Conservation (phyloP, 2,888 invertebrate genomes). For the Odontocolon sp. region DNA sequence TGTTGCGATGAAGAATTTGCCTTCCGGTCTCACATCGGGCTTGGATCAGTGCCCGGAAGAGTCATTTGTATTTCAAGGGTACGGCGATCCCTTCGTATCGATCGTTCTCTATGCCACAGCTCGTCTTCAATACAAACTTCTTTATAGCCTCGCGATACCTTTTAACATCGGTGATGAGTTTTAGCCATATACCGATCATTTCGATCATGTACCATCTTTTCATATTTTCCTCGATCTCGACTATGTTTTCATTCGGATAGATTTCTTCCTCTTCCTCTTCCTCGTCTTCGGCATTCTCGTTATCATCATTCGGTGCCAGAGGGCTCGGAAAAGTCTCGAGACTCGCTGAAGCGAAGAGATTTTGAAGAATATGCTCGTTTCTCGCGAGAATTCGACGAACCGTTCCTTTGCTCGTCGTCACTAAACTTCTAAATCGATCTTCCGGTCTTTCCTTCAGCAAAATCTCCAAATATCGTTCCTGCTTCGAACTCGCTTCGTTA, state of each 20-base stretch:
- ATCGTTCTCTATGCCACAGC: slow-evolving; percentile 64
- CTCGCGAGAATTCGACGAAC: slow-evolving; percentile 58
- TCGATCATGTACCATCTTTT: slow-evolving; percentile 67
- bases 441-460: slow-evolving; percentile 59
- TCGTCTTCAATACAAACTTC: slow-evolving; percentile 57
- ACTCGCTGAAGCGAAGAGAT: slow-evolving; percentile 58
- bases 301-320: slow-evolving; percentile 35
- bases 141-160: slow-evolving; percentile 64
- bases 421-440: slow-evolving; percentile 59
- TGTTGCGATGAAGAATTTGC: background rate
- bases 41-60: slow-evolving; percentile 48
- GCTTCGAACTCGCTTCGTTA: slow-evolving; percentile 43
- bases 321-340: slow-evolving; percentile 64
- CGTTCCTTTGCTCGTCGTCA: slow-evolving; percentile 57
- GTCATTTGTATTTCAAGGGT: slow-evolving; percentile 65
- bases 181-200: slow-evolving; percentile 64
- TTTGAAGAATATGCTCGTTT: slow-evolving; percentile 57
- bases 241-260: slow-evolving; percentile 28
- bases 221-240: slow-evolving; percentile 61
- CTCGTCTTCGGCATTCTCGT: slow-evolving; percentile 29
- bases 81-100: slow-evolving; percentile 63
- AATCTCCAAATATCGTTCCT: slow-evolving; percentile 59
- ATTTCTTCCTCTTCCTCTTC: slow-evolving; percentile 41
- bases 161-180: slow-evolving; percentile 60
- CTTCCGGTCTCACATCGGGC: background rate